Evolutionary conservation across 2,113 vertebrate genomes (phyloP), one percentile per base, ranked within the genome.

Genomic region (Tichodroma muraria): DNA sequence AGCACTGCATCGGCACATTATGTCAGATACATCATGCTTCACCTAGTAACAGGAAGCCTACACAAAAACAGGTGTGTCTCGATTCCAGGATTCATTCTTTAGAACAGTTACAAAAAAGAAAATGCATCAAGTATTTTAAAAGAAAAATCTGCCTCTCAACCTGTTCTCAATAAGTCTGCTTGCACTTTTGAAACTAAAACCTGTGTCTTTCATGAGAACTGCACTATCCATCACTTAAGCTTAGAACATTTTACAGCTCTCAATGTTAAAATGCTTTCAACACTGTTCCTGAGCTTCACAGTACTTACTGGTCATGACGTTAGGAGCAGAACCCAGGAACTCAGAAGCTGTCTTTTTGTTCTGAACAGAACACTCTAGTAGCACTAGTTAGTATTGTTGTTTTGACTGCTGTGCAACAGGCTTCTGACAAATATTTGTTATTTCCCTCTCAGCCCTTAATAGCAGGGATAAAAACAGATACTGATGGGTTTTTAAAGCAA

Each of bases 291-390:
- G 71, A 89, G 52, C 35, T 73, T 80, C 40, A 17, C 15, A 38
- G 53, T 16, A 47, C 6, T 52, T 38, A 52, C 3, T 15, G 27
- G n/a, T 3, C n/a, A 33, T 24, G 65, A 44, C 0, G 0, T 18
- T 14, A 68, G 52, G 9, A 71, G 68, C 30, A 91, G 27, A 21
- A 85, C 28, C 8, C 23, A 79, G 37, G 53, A 59, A 49, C 20
- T 8, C 53, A 37, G 31, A 40, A 88, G 60, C 68, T 77, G 91
- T 44, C 60, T 57, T 66, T 85, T 35, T 88, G 52, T 63, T 80
- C 81, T 66, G 24, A 44, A 37, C 40, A 50, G 61, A 85, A 75
- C 59, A 68, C 6, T 27, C 27, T 5, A 77, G 31, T 5, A 77
- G 33, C 33, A 79, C 21, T 20, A 37, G 42, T 25, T 63, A 35